Percentiles rank a stretch among this genome's conserved stretches.
Evolutionary conservation across 2,113 vertebrate genomes (phyloP).

Genomic region (Thamnaconus septentrionalis): DNA sequence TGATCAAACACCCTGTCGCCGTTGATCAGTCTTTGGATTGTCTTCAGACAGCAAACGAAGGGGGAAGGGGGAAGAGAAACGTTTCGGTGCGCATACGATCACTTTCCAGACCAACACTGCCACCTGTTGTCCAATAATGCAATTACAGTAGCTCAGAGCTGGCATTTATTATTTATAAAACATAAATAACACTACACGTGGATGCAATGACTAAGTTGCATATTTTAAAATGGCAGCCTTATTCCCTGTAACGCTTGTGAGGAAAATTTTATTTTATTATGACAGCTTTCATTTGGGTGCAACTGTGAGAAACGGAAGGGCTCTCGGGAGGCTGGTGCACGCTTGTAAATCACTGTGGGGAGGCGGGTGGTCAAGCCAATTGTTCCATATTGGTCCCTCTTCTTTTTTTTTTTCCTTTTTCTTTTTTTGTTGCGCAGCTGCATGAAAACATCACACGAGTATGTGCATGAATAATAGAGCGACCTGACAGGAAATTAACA

Average conservation of each 20-base stretch:
- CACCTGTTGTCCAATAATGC: slow-evolving; percentile 33
- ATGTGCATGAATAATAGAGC: slow-evolving; percentile 36
- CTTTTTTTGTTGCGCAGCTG: not conserved
- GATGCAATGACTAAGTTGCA: slow-evolving; percentile 22
- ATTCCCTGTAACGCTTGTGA: slow-evolving; percentile 22
- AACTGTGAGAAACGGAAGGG: not conserved
- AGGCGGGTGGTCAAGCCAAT: slow-evolving; percentile 11
- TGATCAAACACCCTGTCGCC: slow-evolving; percentile 5
- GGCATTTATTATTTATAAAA: not conserved
- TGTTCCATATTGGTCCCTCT: not conserved
- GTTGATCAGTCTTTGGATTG: slow-evolving; percentile 6
- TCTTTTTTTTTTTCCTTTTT: no score
- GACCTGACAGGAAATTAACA: slow-evolving; percentile 38
- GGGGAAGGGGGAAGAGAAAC: no score
- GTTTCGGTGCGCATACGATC: not conserved
- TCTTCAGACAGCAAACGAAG: not conserved
- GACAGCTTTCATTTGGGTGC: slow-evolving; percentile 8
- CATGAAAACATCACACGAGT: slow-evolving; percentile 22
- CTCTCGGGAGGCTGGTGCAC: no score
- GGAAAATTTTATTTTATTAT: slow-evolving; percentile 29
- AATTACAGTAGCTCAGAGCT: not conserved
- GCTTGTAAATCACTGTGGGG: not conserved
- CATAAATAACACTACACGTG: slow-evolving; percentile 17
- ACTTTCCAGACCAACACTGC: slow-evolving; percentile 46
- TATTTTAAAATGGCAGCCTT: slow-evolving; percentile 20